Base-by-base conservation (phyloP, 2,797 vertebrate species). In the Rhinichthys osculus region DNA sequence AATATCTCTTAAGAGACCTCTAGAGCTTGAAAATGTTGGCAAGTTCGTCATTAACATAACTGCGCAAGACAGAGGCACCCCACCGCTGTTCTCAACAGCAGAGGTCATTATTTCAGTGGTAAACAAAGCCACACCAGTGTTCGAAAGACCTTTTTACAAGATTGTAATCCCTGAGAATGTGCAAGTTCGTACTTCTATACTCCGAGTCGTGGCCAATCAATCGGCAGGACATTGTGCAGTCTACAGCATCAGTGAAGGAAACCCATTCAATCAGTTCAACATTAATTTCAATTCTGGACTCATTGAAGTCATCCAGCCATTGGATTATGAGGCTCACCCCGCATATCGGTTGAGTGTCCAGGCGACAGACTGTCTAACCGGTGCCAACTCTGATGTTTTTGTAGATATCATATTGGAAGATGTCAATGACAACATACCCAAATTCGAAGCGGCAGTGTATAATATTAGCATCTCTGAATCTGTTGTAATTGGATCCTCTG, bases 301-400 rank as follows among this genome's bases (percentile, higher is more conserved):
- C 33, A 90, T 97, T 87, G 93, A 92, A 42, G 94, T 96, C 54
- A 73, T 95, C 74, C 93, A 94, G 3, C 90, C 94, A 10, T 92
- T 97, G 87, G 96, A 97, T 91, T 97, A 96, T 72, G 96, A 97
- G 87, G 92, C 94, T 71, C 96, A 96, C 84, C 96, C 96, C 40
- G 96, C 96, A 23, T 97, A 97, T 85, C 96, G 96, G 76, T 89
- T 97, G 88, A 96, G 91, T 44, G 57, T 97, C 70, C 92, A 95
- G 85, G 96, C 96, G 23, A 96, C 95, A 7, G 96, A 97, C 85
- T 96, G 95, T 1, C 71, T 97, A 81, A 96, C 94, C 0, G 96
- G 96, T 0, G 92, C 92, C 0, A 95, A 95, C 2, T 95, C 95
- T 2, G 95, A 97, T 67, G 96, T 97, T 1, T 96, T 96, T 89